Conservation (phyloP, 2,888 invertebrate species). For the Lepidocyrtinus sp. region DNA sequence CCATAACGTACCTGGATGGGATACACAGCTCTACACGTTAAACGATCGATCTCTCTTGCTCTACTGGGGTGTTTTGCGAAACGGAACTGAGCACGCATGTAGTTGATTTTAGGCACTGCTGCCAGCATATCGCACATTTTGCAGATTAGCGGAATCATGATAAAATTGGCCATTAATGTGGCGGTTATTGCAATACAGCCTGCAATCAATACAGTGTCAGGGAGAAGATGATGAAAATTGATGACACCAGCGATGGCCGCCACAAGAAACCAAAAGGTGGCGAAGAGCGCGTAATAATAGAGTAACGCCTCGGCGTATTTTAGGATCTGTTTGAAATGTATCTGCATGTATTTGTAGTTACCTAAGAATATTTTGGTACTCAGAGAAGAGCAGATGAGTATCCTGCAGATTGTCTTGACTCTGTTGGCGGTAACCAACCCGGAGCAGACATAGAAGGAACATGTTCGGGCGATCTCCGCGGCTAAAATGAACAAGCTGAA, state of each 20-base stretch:
- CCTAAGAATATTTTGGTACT: neutral
- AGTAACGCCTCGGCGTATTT: neutral
- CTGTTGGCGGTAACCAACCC: neutral
- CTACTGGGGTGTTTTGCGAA: neutral
- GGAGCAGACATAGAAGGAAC: neutral
- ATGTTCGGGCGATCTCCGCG: neutral
- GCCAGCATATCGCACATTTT: neutral
- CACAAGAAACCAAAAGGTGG: neutral
- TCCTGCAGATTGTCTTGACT: neutral
- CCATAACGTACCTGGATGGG: neutral
- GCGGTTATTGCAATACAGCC: neutral
- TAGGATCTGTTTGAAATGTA: neutral
- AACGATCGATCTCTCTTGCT: neutral
- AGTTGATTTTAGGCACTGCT: neutral
- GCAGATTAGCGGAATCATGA: neutral
- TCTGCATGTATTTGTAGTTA: neutral
- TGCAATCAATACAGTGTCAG: neutral
- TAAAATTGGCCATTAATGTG: neutral
- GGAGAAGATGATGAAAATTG: neutral
- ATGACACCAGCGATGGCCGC: neutral
- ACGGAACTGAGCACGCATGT: neutral
- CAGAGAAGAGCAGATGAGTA: neutral
- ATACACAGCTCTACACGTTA: neutral
- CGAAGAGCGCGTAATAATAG: neutral
- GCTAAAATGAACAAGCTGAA: neutral